Base-by-base conservation (phyloP, 2,888 invertebrate genomes). In the Hydriomena furcata region DNA sequence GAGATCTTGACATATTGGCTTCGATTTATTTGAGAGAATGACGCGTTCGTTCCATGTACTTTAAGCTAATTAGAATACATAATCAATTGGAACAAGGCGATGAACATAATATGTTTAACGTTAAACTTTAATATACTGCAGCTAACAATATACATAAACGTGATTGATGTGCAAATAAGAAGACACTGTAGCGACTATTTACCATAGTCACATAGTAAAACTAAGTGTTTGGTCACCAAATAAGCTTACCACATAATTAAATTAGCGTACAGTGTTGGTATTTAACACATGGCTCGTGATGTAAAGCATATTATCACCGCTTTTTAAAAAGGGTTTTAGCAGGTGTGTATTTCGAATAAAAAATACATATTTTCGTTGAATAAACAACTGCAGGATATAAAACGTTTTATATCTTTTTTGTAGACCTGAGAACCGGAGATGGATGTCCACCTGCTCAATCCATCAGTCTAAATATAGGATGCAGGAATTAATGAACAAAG, bases 41-140 rank as follows among this genome's bases (percentile, higher is more conserved):
- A 63, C 55, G 58, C 42, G 42, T 31, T 35, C 31, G 27, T 54
- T 60, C n/a, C n/a, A 52, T 51, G 40, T 52, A 60, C 51, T 58
- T 61, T 57, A 45, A 59, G 47, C 52, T 66, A 63, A 71, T 75
- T 70, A 68, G 64, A 70, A 67, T 72, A 68, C 35, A 28, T 59
- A 61, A 67, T 67, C 34, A 49, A 45, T 40, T 46, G 17, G 41
- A 38, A 27, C 47, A 23, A 34, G 47, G 41, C 34, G 34, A 41
- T 36, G 24, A 24, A 41, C 34, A 20, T 1, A 7, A 10, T 27
- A 10, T 5, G n/a, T 47, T 36, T 45, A 38, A 10, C 27, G 7
- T 10, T 21, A 10, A 10, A 7, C 11, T 23, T 23, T 7, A 23
- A 23, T 31, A n/a, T 6, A 38, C 6, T 24, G 31, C 24, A 32